These are phyloP conservation scores for Tiliacea aurago DNA, from an alignment of 2,888 invertebrate species.

Conservation along the genomic window DNA sequence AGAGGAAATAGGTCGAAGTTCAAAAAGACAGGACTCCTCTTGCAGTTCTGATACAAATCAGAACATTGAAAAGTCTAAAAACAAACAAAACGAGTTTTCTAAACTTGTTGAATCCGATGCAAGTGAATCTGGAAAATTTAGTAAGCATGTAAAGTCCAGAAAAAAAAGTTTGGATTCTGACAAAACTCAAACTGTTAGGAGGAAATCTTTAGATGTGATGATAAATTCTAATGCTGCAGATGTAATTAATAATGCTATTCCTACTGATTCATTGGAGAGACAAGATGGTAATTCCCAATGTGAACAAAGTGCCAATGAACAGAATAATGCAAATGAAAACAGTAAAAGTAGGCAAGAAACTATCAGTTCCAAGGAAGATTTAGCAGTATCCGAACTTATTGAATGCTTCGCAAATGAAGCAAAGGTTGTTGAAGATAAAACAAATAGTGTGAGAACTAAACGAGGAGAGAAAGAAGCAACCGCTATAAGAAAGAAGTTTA, in stretches of 20 bases:
- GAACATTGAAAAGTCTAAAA: background rate
- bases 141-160: slow-evolving; percentile 9
- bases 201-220: background rate
- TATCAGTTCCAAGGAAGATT: slow-evolving; percentile 15
- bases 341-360: background rate
- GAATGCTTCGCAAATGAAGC: slow-evolving; percentile 48
- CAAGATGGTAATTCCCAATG: slow-evolving; percentile 4
- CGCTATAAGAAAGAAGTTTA: slow-evolving; percentile 59
- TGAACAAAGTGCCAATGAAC: slow-evolving; percentile 1
- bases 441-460: slow-evolving; percentile 15
- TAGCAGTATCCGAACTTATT: slow-evolving; percentile 42
- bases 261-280: background rate
- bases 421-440: slow-evolving; percentile 21
- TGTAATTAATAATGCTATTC: background rate
- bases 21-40: slow-evolving; percentile 27
- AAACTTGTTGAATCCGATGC: slow-evolving; percentile 18
- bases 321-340: background rate
- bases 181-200: background rate
- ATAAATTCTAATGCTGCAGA: background rate
- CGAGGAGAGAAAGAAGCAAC: slow-evolving; percentile 30
- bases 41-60: slow-evolving; percentile 27
- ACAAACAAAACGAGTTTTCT: background rate
- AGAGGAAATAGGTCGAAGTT: background rate
- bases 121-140: slow-evolving; percentile 15
- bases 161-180: slow-evolving; percentile 15